Percentiles rank a stretch among this genome's conserved stretches.
Conservation (phyloP, 2,113 vertebrate genomes). For the Brachyhypopomus occidentalis region DNA sequence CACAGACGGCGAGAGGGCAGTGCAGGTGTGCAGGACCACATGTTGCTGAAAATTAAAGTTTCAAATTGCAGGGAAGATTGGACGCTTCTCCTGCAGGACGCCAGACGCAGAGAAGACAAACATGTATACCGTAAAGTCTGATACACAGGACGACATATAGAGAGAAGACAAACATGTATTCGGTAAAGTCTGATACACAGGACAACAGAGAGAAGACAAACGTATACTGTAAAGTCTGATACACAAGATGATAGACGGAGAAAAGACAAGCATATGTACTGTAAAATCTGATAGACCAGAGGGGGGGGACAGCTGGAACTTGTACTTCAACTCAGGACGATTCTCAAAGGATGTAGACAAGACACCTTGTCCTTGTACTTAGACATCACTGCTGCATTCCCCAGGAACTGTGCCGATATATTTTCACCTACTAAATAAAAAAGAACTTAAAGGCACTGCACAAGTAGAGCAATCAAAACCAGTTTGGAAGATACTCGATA, state of each 20-base stretch:
- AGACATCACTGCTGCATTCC: not conserved
- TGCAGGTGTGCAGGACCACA: not conserved
- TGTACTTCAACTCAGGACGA: not conserved
- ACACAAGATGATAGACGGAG: not conserved
- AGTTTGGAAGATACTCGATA: not conserved
- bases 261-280: not conserved
- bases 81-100: not conserved
- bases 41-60: not conserved
- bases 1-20: not conserved
- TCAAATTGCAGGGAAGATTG: not conserved
- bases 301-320: not conserved
- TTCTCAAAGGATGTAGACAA: not conserved
- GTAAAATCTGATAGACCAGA: not conserved
- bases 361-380: not conserved
- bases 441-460: not conserved
- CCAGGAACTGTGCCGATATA: not conserved
- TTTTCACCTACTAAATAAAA: not conserved
- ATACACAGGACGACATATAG: not conserved
- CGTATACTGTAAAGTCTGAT: not conserved
- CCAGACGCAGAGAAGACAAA: too few relatives aligned
- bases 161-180: not conserved
- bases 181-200: not conserved
- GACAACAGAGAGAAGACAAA: too few relatives aligned
- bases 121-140: not conserved
- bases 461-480: not conserved